Conservation (phyloP, 2,797 vertebrate genomes). For the Tapera naevia region DNA sequence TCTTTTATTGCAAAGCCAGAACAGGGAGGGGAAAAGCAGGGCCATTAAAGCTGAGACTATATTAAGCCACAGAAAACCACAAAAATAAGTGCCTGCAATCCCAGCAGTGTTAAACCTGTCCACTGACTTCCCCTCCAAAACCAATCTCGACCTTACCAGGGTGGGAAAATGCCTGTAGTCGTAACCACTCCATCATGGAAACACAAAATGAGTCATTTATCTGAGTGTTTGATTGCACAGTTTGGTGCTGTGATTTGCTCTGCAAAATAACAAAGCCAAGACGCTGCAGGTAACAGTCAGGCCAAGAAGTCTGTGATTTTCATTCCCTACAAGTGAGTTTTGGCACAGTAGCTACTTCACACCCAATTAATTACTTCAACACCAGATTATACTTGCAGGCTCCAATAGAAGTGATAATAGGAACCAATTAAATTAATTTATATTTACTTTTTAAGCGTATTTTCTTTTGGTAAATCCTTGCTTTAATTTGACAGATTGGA, state of each 20-base stretch:
- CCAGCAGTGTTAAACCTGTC: not conserved
- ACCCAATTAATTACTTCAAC: slow-evolving; percentile 82
- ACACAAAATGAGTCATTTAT: not conserved
- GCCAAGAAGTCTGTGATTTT: slow-evolving; percentile 42
- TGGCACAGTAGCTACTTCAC: slow-evolving; percentile 76
- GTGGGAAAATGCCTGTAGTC: not conserved
- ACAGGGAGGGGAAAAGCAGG: not conserved
- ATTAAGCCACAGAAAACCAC: slow-evolving; percentile 14
- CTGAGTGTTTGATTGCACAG: not conserved
- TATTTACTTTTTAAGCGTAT: slow-evolving; percentile 59
- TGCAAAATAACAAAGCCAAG: slow-evolving; percentile 51
- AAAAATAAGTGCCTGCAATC: slow-evolving; percentile 12
- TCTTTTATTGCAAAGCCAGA: not conserved
- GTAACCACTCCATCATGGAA: not conserved
- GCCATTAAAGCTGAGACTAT: not conserved
- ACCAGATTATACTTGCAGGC: slow-evolving; percentile 72
- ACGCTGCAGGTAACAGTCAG: slow-evolving; percentile 42
- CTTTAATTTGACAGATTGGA: slow-evolving; percentile 33
- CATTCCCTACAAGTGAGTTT: slow-evolving; percentile 68
- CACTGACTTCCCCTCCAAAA: not conserved
- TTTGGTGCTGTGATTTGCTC: not conserved
- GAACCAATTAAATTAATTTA: slow-evolving; percentile 78
- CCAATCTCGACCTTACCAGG: not conserved
- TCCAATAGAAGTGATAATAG: slow-evolving; percentile 78
- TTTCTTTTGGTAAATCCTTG: slow-evolving; percentile 54